Evolutionary conservation across 2,888 invertebrate genomes (phyloP).

Genomic region (Blomia tropicalis): DNA sequence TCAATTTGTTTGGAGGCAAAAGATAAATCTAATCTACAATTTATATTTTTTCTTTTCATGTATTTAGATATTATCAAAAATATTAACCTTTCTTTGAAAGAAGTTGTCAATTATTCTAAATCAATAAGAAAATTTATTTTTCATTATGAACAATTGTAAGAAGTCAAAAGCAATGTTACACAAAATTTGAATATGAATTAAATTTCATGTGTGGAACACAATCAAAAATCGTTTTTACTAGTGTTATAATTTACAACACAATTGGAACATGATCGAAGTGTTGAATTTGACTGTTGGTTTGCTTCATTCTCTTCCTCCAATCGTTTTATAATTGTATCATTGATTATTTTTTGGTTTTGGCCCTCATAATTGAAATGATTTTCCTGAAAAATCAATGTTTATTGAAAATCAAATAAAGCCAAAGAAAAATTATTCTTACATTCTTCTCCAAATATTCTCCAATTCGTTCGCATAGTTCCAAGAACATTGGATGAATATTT

Average conservation of each 20-base stretch:
- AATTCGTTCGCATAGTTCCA: slow-evolving; percentile 62
- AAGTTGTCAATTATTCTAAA: background rate
- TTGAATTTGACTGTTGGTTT: background rate
- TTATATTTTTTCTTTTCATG: background rate
- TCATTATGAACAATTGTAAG: no score
- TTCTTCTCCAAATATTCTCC: slow-evolving; percentile 59
- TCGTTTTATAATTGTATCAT: slow-evolving; percentile 3
- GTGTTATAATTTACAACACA: slow-evolving; percentile 3
- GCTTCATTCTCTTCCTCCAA: slow-evolving; percentile 1
- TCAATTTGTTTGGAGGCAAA: no score
- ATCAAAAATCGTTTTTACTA: no score
- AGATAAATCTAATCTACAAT: background rate
- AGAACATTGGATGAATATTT: slow-evolving; percentile 65
- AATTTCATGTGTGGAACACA: no score
- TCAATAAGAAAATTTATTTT: no score
- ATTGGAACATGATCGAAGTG: background rate
- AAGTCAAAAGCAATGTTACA: no score
- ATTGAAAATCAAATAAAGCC: no score
- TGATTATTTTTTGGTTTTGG: background rate
- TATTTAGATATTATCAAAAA: no score
- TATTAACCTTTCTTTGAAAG: background rate
- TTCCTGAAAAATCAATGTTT: background rate
- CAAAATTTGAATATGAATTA: no score
- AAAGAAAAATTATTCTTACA: slow-evolving; percentile 40
- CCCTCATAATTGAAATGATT: slow-evolving; percentile 11